Conservation (phyloP, 2,113 vertebrate genomes). For the Benthochromis sp. region DNA sequence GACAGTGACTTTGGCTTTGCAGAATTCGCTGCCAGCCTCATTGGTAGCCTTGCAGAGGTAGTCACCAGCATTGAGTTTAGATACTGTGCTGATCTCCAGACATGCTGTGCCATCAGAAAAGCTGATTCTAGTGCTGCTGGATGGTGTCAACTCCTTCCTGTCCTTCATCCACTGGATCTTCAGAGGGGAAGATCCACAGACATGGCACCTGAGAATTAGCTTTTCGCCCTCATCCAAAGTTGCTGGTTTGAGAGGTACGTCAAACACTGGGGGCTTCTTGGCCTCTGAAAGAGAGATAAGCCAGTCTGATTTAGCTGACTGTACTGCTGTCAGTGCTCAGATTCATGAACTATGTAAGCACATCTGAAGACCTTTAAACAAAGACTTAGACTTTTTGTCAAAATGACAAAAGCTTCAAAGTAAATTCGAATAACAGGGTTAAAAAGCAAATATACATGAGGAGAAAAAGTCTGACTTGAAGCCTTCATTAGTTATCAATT, state of each 20-base stretch:
- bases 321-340: background rate
- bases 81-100: constrained; percentile 76
- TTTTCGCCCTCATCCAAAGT: constrained; percentile 78
- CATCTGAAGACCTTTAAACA: background rate
- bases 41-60: constrained; percentile 95
- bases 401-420: background rate
- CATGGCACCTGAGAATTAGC: constrained; percentile 82
- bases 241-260: constrained; percentile 80
- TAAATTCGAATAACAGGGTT: background rate
- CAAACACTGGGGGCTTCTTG: constrained; percentile 85
- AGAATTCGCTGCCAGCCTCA: constrained; percentile 82
- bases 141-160: constrained; percentile 81
- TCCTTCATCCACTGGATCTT: constrained; percentile 92
- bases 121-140: constrained; percentile 79
- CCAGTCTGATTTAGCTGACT: background rate
- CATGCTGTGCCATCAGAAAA: constrained; percentile 82
- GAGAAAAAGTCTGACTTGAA: background rate
- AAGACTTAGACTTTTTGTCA: background rate
- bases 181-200: constrained; percentile 83
- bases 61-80: constrained; percentile 82
- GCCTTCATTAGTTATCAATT: background rate
- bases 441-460: background rate
- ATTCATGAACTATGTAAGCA: background rate
- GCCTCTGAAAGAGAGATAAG: constrained; percentile 71
- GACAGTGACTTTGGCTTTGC: constrained; percentile 84